Conservation (phyloP, 2,888 invertebrate species). For the Amorpha juglandis region DNA sequence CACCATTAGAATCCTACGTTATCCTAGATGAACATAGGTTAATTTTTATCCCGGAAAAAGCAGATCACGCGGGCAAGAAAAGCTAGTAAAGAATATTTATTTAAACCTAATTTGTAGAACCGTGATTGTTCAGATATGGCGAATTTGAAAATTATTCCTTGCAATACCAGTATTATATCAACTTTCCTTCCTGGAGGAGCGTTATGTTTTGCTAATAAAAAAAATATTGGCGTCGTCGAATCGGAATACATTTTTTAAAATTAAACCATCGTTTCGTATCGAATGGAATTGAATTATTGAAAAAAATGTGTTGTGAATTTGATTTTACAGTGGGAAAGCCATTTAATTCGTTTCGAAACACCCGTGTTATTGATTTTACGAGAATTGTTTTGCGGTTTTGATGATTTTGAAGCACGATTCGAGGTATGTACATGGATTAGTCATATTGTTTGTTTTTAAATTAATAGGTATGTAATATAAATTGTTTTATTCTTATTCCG, state of each 20-base stretch:
- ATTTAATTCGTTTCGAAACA: background rate
- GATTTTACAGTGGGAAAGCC: background rate
- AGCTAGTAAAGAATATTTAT: no score
- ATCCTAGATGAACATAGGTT: no score
- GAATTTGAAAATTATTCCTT: background rate
- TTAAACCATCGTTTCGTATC: background rate
- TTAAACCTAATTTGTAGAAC: no score
- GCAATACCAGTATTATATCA: constrained; percentile 13
- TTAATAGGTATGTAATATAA: no score
- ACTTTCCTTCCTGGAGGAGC: constrained; percentile 8
- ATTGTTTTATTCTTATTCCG: background rate
- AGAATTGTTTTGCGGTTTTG: background rate
- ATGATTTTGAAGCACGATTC: background rate
- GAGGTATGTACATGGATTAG: background rate
- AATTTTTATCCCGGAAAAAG: no score
- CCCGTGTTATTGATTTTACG: constrained; percentile 5
- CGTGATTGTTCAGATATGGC: background rate
- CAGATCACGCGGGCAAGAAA: no score
- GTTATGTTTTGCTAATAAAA: background rate
- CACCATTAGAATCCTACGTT: no score
- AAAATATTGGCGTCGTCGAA: background rate
- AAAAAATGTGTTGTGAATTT: constrained; percentile 10
- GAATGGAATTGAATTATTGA: background rate
- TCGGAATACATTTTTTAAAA: background rate
- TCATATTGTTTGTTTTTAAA: no score